Conservation (phyloP, 2,113 vertebrate genomes). For the Tinamus guttatus region DNA sequence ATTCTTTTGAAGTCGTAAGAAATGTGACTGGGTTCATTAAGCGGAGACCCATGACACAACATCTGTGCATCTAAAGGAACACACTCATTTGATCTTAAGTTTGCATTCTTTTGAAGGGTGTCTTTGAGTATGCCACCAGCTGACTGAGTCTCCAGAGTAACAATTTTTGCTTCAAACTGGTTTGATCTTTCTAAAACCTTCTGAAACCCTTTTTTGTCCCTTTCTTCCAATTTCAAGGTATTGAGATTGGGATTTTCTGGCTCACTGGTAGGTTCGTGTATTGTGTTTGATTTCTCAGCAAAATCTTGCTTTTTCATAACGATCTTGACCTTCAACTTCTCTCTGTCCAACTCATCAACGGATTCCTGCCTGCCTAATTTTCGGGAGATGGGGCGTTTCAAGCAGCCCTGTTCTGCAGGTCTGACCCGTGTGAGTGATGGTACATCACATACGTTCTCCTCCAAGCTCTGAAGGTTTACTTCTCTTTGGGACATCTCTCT, state of each 20-base stretch:
- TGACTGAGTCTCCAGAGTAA: constrained; percentile 75
- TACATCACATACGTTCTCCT: constrained; percentile 83
- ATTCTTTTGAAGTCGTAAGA: constrained; percentile 79
- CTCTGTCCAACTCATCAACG: constrained; percentile 89
- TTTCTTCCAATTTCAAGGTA: constrained; percentile 75
- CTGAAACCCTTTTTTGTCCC: constrained; percentile 78
- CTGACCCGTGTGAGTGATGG: constrained; percentile 85
- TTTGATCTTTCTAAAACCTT: constrained; percentile 79
- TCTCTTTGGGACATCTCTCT: constrained; percentile 82
- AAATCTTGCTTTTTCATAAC: constrained; percentile 89
- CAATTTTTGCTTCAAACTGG: constrained; percentile 72
- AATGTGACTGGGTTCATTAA: constrained; percentile 71
- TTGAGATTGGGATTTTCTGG: constrained; percentile 64
- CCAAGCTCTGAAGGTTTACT: constrained; percentile 82
- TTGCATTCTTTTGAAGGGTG: constrained; percentile 88
- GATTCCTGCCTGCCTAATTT: constrained; percentile 93
- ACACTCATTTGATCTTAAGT: constrained; percentile 78
- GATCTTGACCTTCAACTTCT: constrained; percentile 90
- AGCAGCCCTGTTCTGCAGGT: constrained; percentile 92
- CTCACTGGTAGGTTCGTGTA: constrained; percentile 74
- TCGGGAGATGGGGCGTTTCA: constrained; percentile 87
- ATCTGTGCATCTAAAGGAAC: constrained; percentile 52
- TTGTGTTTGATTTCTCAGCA: constrained; percentile 81
- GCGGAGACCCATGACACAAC: not conserved
- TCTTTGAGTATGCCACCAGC: constrained; percentile 85